These are phyloP conservation scores for Tonatia bakeri DNA, from an alignment of 2,113 vertebrate species.

Conservation along the genomic window DNA sequence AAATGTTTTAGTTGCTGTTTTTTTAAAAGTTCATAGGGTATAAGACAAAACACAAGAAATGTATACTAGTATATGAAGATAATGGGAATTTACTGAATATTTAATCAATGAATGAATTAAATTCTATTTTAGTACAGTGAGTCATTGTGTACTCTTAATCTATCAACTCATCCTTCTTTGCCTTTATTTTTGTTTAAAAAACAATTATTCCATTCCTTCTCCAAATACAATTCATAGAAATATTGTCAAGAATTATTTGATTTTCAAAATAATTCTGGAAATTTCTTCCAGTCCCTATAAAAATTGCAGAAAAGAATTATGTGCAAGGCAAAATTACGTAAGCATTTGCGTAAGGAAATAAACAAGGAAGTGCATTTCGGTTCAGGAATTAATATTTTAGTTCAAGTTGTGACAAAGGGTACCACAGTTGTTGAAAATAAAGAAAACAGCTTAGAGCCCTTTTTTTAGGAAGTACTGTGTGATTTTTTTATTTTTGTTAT, in stretches of 20 bases:
- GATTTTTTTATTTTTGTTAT: neutral
- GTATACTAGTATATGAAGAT: neutral
- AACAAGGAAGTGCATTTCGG: conserved; percentile 32
- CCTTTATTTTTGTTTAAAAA: conserved; percentile 43
- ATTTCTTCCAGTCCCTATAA: conserved; percentile 49
- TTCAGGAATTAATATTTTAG: conserved; percentile 40
- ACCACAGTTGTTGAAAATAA: neutral
- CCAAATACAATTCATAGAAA: conserved; percentile 17
- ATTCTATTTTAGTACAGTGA: neutral
- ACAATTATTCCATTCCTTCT: neutral
- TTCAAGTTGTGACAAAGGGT: conserved; percentile 1
- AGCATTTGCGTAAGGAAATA: conserved; percentile 9
- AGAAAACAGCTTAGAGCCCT: neutral
- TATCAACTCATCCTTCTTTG: neutral
- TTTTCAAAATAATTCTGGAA: conserved; percentile 59
- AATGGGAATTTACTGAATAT: neutral
- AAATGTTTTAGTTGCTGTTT: neutral
- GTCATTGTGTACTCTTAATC: neutral
- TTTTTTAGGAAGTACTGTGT: neutral
- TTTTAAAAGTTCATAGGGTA: neutral
- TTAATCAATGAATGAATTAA: neutral
- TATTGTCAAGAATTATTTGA: conserved; percentile 8
- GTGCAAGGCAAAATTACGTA: conserved; percentile 5
- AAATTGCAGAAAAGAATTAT: conserved; percentile 8
- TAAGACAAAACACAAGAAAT: neutral